Evolutionary conservation across 2,888 invertebrate genomes (phyloP), one percentile per base, ranked within the genome.

Genomic region (Meiosimyza platycephala): DNA sequence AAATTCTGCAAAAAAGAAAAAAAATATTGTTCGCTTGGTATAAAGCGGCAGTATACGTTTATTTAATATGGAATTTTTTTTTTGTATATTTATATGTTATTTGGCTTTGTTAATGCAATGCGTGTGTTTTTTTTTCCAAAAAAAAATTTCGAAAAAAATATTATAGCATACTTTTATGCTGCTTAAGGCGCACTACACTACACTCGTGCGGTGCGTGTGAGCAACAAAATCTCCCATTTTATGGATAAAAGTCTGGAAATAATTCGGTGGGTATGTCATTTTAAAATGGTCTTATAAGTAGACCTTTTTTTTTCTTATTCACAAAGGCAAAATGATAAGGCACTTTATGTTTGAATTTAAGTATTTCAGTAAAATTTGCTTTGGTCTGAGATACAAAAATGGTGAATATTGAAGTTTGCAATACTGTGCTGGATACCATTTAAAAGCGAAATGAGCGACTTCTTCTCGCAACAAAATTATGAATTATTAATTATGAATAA

Each of bases 191-290:
- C 40, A 40, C 40, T 40, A 40, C 40, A 40, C 40, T 22, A 22
- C 22, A 22, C 4, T 40, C 40, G 40, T 22, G 18, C 12, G 7
- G 28, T 28, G 57, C 28, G 57, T 57, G 28, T 15, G 28, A 57
- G 57, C 57, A 57, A 57, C 12, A 12, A 15, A 22, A 47, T 62
- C 62, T 47, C 13, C 12, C 18, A 47, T 62, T 62, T 62, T 28
- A 62, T n/a, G 18, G 48, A 62, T 48, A 63, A 63, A 16, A 47
- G 63, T n/a, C 63, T n/a, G n/a, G 18, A 63, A 63, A 63, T 63
- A 63, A 63, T 48, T 63, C 63, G 48, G 63, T 40, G 48, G 47
- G 16, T 47, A 40, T 9, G 40, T 63, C 63, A 22, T 18, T 63
- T 63, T 63, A 18, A 63, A 63, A 18, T 40, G 48, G 2, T 7